Base-by-base conservation (phyloP, 2,888 invertebrate species). In the Philereme vetulata region DNA sequence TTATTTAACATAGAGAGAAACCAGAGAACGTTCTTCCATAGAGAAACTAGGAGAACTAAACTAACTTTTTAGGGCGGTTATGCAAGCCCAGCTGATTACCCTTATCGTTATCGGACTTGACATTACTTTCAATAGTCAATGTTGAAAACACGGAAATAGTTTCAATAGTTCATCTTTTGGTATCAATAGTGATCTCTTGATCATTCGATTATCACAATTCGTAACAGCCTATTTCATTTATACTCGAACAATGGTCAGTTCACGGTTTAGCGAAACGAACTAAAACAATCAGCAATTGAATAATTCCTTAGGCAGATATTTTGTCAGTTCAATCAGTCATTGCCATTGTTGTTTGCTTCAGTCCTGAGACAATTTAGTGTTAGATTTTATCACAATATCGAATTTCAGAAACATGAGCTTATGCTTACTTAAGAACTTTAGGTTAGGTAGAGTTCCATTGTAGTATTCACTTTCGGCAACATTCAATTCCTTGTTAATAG, bases 161-260 rank as follows among this genome's bases (percentile, higher is more conserved):
- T 76, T 72, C 71, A 72, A 71, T 72, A 72, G 65, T 74, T 75
- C 70, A 73, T 75, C 78, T 80, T 78, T 81, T 77, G 74, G 77
- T 79, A 71, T 68, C 44, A 70, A 82, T 81, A 84, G 79, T 72
- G 71, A 75, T 79, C 81, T 78, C 78, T 79, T 77, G 68, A 77
- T 76, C 81, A 82, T 81, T 82, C 80, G 84, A 85, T 82, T 83
- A 85, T 84, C 80, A 78, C 77, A 77, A 78, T 78, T 75, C 75
- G 81, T 75, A 80, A 82, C 78, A 82, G 76, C 71, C 78, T 81
- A 85, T 85, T 86, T 83, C 84, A 83, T 85, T 81, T 81, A 75
- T 75, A 74, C 80, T 78, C 75, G 83, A 87, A 89, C 88, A 90
- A 89, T 89, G 76, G 82, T 69, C 79, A 77, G 84, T 89, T 88